Percentiles rank a stretch among this genome's conserved stretches.
Conservation (phyloP, 2,888 invertebrate species). For the Clistopyga incitator region DNA sequence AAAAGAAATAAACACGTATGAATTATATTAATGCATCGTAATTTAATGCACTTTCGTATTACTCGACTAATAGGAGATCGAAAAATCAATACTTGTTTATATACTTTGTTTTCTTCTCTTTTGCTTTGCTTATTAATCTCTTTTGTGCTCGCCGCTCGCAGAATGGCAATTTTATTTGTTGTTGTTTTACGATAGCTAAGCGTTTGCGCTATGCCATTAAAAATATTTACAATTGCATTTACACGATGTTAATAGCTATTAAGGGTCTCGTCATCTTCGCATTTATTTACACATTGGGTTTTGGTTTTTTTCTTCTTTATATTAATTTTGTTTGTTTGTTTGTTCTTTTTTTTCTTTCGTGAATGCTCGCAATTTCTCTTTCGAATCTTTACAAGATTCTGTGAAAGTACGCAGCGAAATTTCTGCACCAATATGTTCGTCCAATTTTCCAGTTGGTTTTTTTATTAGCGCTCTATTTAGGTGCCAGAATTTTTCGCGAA, state of each 20-base stretch:
- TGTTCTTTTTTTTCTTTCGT: neutral
- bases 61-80: conserved; percentile 61
- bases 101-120: conserved; percentile 24
- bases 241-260: conserved; percentile 59
- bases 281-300: conserved; percentile 63
- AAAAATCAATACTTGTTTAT: conserved; percentile 56
- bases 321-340: neutral
- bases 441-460: conserved; percentile 32
- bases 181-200: conserved; percentile 66
- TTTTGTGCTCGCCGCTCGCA: conserved; percentile 78
- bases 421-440: conserved; percentile 45
- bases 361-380: neutral
- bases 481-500: conserved; percentile 42
- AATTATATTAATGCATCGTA: conserved; percentile 59
- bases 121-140: conserved; percentile 63
- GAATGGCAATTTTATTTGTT: conserved; percentile 72
- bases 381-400: neutral
- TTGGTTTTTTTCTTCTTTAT: conserved; percentile 23
- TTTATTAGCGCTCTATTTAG: conserved; percentile 16
- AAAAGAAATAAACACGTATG: conserved; percentile 59
- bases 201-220: conserved; percentile 72
- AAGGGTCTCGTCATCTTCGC: conserved; percentile 40
- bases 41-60: conserved; percentile 61
- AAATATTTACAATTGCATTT: conserved; percentile 72
- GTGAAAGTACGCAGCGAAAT: conserved; percentile 1